Evolutionary conservation across 2,113 vertebrate species (phyloP).

Genomic region (Pipa parva): DNA sequence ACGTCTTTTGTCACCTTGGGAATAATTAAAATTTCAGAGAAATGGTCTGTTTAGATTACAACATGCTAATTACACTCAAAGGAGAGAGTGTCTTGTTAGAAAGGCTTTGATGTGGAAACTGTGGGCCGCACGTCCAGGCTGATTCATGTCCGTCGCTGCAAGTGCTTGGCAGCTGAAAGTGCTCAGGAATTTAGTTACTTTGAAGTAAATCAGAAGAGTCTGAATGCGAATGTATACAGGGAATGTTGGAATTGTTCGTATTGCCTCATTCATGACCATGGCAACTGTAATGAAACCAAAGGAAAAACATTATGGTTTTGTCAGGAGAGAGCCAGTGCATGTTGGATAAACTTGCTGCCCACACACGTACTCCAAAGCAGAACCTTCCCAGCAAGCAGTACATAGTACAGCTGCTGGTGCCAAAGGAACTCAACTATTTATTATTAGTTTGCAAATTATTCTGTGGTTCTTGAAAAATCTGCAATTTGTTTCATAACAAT

Average conservation of each 20-base stretch:
- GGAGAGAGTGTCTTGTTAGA: constrained; percentile 47
- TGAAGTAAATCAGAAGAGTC: constrained; percentile 34
- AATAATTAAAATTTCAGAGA: constrained; percentile 49
- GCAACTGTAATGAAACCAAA: constrained; percentile 25
- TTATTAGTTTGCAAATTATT: too few species aligned
- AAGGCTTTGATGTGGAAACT: constrained; percentile 46
- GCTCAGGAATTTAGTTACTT: constrained; percentile 14
- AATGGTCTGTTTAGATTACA: constrained; percentile 52
- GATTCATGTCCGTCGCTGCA: constrained; percentile 22
- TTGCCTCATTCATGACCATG: constrained; percentile 51
- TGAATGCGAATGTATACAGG: constrained; percentile 16
- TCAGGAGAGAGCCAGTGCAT: constrained; percentile 16
- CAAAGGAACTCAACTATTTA: not conserved
- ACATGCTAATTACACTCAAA: constrained; percentile 46
- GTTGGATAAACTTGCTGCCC: constrained; percentile 13
- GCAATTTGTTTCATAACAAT: too few species aligned
- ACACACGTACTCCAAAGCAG: constrained; percentile 17
- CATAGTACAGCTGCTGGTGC: not conserved
- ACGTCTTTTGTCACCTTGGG: constrained; percentile 55
- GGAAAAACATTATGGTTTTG: constrained; percentile 29
- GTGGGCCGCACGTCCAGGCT: constrained; percentile 42
- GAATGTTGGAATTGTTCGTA: constrained; percentile 33
- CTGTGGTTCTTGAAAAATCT: too few species aligned
- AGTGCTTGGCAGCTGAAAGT: not conserved
- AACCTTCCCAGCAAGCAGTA: not conserved